A percentile compares a stretch with the other conserved stretches of the same genome.
phyloP scores from a whole-genome alignment of 1,140 invertebrate genomes.

The Drosophila cardini region DNA sequence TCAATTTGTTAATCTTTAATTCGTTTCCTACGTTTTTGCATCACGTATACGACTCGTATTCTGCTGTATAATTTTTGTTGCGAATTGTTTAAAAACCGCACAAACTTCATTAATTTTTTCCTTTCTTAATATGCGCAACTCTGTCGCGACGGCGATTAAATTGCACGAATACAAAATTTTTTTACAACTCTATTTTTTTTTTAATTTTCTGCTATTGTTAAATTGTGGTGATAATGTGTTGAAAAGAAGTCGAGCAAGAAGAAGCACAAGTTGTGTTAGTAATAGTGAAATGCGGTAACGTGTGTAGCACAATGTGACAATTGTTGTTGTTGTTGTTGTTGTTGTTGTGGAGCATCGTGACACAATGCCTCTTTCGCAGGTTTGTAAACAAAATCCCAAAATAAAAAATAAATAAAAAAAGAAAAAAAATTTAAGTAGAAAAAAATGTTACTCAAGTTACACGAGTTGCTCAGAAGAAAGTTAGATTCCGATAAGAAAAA shows the following conservation, averaged over 20 bases:
- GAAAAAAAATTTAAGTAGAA: conserved; percentile 20
- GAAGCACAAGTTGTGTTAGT: conserved; percentile 19
- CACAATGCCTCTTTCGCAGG: conserved; percentile 50
- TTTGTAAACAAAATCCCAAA: conserved; percentile 10
- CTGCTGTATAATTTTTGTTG: conserved; percentile 23
- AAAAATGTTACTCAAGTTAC: conserved; percentile 4
- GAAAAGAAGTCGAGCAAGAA: neutral
- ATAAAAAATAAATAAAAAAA: neutral
- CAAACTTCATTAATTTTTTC: conserved; percentile 30
- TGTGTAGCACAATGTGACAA: conserved; percentile 73
- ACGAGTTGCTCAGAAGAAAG: conserved; percentile 35
- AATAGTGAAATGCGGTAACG: conserved; percentile 73
- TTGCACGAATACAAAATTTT: conserved; percentile 44
- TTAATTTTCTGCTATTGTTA: conserved; percentile 28
- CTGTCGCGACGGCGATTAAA: conserved; percentile 23
- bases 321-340: no score
- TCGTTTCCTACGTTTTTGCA: conserved; percentile 20
- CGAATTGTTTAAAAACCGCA: conserved; percentile 23
- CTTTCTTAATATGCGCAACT: conserved; percentile 40
- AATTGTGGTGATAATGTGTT: conserved; percentile 32
- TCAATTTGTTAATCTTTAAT: neutral
- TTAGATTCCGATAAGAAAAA: conserved; percentile 34
- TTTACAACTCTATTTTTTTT: conserved; percentile 1
- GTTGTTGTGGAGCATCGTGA: conserved; percentile 65
- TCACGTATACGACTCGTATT: conserved; percentile 8